These are phyloP conservation scores for Ammospiza nelsoni DNA, from an alignment of 2,113 vertebrate genomes.

Conservation along the genomic window DNA sequence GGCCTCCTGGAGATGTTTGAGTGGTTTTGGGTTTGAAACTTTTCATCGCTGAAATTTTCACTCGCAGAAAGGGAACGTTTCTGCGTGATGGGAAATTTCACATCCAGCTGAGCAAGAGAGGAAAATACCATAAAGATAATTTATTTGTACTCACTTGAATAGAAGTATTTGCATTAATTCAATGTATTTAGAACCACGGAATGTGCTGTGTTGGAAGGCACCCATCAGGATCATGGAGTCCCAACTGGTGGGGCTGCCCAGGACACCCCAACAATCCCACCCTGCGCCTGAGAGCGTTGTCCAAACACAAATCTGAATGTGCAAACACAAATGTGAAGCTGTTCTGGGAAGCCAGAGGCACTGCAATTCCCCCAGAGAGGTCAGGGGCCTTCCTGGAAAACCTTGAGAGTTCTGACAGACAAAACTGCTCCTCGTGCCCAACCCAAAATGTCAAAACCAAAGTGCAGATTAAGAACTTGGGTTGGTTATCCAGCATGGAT, in stretches of 20 bases:
- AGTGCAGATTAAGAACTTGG: not conserved
- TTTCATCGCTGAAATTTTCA: not conserved
- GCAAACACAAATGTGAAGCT: not conserved
- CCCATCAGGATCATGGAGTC: accelerated
- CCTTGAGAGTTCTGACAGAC: not conserved
- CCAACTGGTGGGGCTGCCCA: not conserved
- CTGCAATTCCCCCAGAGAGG: not conserved
- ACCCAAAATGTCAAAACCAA: accelerated
- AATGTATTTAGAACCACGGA: not conserved
- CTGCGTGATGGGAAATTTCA: not conserved
- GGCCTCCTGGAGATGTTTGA: not conserved
- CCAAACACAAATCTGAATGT: not conserved
- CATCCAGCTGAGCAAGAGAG: not conserved
- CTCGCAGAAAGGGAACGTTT: accelerated
- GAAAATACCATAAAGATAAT: not conserved
- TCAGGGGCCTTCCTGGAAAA: not conserved
- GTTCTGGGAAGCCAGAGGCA: not conserved
- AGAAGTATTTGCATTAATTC: not conserved
- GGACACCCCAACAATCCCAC: not conserved
- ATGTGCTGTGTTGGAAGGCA: not conserved
- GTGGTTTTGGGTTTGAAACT: not conserved
- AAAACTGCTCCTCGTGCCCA: not conserved
- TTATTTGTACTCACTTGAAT: not conserved
- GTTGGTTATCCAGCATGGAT: not conserved
- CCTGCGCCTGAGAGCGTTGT: not conserved